Evolutionary conservation across 2,888 invertebrate species (phyloP), one percentile per base, ranked within the genome.

Genomic region (Eristalis arbustorum): DNA sequence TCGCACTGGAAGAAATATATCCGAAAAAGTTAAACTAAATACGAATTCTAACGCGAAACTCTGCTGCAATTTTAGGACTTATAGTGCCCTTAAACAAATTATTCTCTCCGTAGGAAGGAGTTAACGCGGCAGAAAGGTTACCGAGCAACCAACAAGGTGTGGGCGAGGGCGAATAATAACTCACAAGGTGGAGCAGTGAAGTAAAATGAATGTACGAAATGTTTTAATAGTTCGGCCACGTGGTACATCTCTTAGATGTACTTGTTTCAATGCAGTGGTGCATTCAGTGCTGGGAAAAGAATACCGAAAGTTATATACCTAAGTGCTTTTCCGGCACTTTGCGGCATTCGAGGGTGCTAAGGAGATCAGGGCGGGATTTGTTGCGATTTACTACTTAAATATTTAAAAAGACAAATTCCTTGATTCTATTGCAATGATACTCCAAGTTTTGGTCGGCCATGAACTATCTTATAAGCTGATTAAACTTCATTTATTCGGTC

Each of bases 11-110:
- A 66, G 68, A 64, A 40, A 72, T 69, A 67, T 34, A 67, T 67
- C 34, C 37, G 22, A 67, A 68, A 49, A 78, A 67, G 49, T 73
- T 73, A 28, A 37, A 18, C 34, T 73, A 73, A 71, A 79, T 73
- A 67, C 56, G n/a, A 67, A 66, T 67, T 69, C 77, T 57, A 71
- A 37, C 64, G 64, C 23, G 71, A 64, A 71, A 64, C 64, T 73
- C 67, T 18, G 49, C 67, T 67, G 49, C 40, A 73, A 73, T 67
- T 73, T 79, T 49, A 62, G 67, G 61, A 73, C 67, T 67, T 56
- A 37, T 37, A 57, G 56, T 67, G 49, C 67, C 49, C 79, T 67
- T 67, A 73, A 61, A 73, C 73, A 79, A 79, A 79, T 79, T 67
- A 79, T 73, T 73, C 73, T 67, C 49, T 31, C 13, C 37, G 34